These are phyloP conservation scores for Acanthosepion pharaonis DNA, from an alignment of 2,888 invertebrate species.

Conservation along the genomic window DNA sequence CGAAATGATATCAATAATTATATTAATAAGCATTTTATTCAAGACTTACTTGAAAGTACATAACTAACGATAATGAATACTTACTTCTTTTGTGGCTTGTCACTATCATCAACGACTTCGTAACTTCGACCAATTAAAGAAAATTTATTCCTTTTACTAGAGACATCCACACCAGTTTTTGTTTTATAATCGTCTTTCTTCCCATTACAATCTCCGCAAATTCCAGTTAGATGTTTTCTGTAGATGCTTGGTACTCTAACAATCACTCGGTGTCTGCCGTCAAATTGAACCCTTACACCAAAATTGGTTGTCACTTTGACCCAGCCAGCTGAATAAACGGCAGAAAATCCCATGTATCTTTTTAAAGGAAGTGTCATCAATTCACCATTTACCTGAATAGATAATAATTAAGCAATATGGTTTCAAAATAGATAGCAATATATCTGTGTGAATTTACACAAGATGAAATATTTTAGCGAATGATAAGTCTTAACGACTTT, in stretches of 20 bases:
- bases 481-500: no score
- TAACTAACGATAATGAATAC: neutral
- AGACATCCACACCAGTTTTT: constrained; percentile 53
- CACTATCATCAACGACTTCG: constrained; percentile 56
- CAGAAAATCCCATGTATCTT: neutral
- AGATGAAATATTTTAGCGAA: no score
- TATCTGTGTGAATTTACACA: no score
- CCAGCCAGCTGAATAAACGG: constrained; percentile 47
- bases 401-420: neutral
- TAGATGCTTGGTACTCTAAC: constrained; percentile 53
- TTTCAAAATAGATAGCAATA: no score
- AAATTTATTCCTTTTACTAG: constrained; percentile 49
- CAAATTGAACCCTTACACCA: constrained; percentile 56
- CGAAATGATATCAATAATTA: no score
- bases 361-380: neutral
- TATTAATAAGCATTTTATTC: no score
- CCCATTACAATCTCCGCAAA: constrained; percentile 62
- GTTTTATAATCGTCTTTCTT: constrained; percentile 55
- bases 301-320: constrained; percentile 54
- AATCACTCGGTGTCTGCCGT: constrained; percentile 54
- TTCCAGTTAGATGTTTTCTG: constrained; percentile 52
- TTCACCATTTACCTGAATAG: constrained; percentile 21
- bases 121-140: constrained; percentile 55
- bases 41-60: no score
- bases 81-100: constrained; percentile 36